Conservation (phyloP, 2,888 invertebrate species). For the Drosophila paramelanica region DNA sequence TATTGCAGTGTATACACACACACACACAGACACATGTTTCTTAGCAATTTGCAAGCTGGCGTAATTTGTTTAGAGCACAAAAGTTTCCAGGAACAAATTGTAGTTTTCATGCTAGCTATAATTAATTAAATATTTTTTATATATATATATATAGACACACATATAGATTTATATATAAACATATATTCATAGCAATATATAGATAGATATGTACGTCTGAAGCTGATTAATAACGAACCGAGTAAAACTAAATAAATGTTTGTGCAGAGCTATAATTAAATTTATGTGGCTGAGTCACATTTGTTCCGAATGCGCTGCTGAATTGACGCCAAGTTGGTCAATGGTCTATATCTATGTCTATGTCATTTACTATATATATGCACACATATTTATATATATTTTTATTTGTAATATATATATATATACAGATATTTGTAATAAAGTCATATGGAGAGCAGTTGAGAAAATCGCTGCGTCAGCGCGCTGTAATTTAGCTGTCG, state of each 20-base stretch:
- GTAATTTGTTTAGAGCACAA: slow-evolving; percentile 47
- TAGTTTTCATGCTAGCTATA: slow-evolving; percentile 59
- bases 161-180: slow-evolving; percentile 4
- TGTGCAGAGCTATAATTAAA: slow-evolving; percentile 77
- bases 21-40: slow-evolving; percentile 21
- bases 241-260: slow-evolving; percentile 74
- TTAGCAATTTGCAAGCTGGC: slow-evolving; percentile 39
- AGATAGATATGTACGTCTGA: slow-evolving; percentile 7
- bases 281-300: slow-evolving; percentile 71
- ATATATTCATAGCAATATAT: slow-evolving; percentile 2
- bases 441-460: slow-evolving; percentile 14
- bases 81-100: slow-evolving; percentile 56
- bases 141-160: slow-evolving; percentile 6
- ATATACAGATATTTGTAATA: slow-evolving; percentile 28
- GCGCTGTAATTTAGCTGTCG: slow-evolving; percentile 58
- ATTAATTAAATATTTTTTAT: slow-evolving; percentile 73
- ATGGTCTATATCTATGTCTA: slow-evolving; percentile 61
- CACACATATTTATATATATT: slow-evolving; percentile 18
- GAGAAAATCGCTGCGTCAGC: slow-evolving; percentile 61
- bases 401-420: slow-evolving; percentile 7
- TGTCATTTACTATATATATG: slow-evolving; percentile 57
- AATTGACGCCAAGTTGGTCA: slow-evolving; percentile 71
- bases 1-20: slow-evolving; percentile 29
- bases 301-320: slow-evolving; percentile 23
- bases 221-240: slow-evolving; percentile 72